Conservation (phyloP, 2,888 invertebrate genomes). For the Ennomos erosarius region DNA sequence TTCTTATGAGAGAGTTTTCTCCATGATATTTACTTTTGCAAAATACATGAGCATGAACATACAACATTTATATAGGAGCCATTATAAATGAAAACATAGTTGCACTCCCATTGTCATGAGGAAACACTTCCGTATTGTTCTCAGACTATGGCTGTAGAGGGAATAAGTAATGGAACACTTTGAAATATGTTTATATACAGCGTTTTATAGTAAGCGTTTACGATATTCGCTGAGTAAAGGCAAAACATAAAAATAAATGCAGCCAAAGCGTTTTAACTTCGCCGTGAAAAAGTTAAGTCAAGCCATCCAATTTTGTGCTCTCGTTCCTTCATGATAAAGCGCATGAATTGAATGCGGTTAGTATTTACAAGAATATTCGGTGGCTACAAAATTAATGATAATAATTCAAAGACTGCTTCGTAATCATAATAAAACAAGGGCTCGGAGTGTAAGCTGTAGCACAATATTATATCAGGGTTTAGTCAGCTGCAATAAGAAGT, state of each 20-base stretch:
- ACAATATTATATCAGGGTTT: too few relatives aligned
- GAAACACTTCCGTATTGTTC: slow-evolving; percentile 20
- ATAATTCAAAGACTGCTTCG: too few relatives aligned
- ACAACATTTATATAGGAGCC: slow-evolving; percentile 8
- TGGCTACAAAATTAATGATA: too few relatives aligned
- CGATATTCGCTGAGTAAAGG: slow-evolving; percentile 9
- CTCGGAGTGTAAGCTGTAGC: too few relatives aligned
- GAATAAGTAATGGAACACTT: slow-evolving; percentile 25
- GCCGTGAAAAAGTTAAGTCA: background rate
- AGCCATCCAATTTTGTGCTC: too few relatives aligned
- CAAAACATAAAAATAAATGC: background rate
- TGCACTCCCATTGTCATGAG: slow-evolving; percentile 17
- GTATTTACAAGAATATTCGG: too few relatives aligned
- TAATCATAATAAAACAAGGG: too few relatives aligned
- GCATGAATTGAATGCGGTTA: too few relatives aligned
- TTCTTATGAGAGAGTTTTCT: too few relatives aligned
- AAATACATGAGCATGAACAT: background rate
- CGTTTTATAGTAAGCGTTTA: slow-evolving; percentile 16
- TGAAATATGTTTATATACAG: slow-evolving; percentile 6
- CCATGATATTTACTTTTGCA: background rate
- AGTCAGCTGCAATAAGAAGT: too few relatives aligned
- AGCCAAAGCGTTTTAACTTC: slow-evolving; percentile 7
- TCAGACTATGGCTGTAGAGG: slow-evolving; percentile 7
- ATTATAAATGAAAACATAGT: slow-evolving; percentile 17
- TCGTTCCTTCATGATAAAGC: too few relatives aligned